Conservation (phyloP, 1,140 invertebrate genomes). For the Pemphigus obesinymphae region DNA sequence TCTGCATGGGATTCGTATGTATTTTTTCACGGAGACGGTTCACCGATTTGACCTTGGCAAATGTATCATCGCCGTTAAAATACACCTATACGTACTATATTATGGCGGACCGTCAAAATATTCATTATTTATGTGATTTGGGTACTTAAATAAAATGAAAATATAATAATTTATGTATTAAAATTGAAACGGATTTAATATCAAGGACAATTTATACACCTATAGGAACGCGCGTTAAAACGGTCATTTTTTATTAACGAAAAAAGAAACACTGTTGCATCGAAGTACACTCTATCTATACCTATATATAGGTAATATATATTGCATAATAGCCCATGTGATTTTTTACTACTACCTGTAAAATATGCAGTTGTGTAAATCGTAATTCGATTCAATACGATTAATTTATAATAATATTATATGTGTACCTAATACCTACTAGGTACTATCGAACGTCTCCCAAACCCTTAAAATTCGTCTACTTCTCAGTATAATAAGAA, state of each 20-base stretch:
- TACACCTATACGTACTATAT: neutral
- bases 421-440: too few relatives aligned
- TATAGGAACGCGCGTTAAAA: neutral
- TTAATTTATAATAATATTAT: too few relatives aligned
- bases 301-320: too few relatives aligned
- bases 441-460: too few relatives aligned
- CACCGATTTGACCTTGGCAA: slow-evolving; percentile 4
- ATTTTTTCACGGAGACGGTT: neutral
- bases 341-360: neutral
- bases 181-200: neutral
- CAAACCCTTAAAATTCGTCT: neutral
- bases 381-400: neutral
- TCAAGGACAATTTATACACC: too few relatives aligned
- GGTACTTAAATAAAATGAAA: neutral
- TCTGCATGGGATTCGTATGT: neutral
- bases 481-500: neutral
- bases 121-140: neutral
- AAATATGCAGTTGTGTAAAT: neutral
- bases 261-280: too few relatives aligned
- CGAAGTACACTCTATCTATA: too few relatives aligned
- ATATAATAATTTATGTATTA: neutral
- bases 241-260: neutral
- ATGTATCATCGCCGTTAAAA: slow-evolving; percentile 4
- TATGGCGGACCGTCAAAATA: slow-evolving; percentile 7
- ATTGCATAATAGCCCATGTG: neutral